Evolutionary conservation across 2,113 vertebrate species (phyloP).

Genomic region (Anoplopoma fimbria): DNA sequence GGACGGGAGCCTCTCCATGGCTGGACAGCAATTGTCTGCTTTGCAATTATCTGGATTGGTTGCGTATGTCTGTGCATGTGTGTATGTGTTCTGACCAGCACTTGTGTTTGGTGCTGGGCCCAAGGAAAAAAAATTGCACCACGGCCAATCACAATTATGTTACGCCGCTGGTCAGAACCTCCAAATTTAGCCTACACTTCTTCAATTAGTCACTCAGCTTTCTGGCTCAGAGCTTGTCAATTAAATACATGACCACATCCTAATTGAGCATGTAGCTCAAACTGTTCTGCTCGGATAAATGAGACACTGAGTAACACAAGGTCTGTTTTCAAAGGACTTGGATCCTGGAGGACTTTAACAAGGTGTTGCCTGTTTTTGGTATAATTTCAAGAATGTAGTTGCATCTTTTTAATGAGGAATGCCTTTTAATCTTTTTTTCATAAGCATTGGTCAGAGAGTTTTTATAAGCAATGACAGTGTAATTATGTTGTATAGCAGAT

Average conservation of each 20-base stretch:
- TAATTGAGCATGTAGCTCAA: slow-evolving; percentile 53
- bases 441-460: slow-evolving; percentile 38
- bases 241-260: slow-evolving; percentile 65
- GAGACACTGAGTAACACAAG: slow-evolving; percentile 66
- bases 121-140: neutral
- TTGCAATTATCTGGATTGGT: neutral
- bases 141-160: neutral
- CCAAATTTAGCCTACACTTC: slow-evolving; percentile 46
- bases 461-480: slow-evolving; percentile 41
- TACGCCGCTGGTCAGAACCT: slow-evolving; percentile 33
- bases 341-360: slow-evolving; percentile 76
- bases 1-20: neutral
- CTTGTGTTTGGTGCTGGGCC: neutral
- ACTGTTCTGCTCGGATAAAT: slow-evolving; percentile 74
- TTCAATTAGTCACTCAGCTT: slow-evolving; percentile 45
- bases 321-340: slow-evolving; percentile 69
- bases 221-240: slow-evolving; percentile 51
- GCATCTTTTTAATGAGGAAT: slow-evolving; percentile 56
- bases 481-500: slow-evolving; percentile 37
- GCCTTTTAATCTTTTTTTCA: slow-evolving; percentile 34
- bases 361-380: slow-evolving; percentile 64
- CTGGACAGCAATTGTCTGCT: neutral
- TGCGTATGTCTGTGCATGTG: neutral
- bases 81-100: neutral
- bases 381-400: slow-evolving; percentile 15